phyloP scores from a whole-genome alignment of 2,113 vertebrate species.

The Eptesicus fuscus region DNA sequence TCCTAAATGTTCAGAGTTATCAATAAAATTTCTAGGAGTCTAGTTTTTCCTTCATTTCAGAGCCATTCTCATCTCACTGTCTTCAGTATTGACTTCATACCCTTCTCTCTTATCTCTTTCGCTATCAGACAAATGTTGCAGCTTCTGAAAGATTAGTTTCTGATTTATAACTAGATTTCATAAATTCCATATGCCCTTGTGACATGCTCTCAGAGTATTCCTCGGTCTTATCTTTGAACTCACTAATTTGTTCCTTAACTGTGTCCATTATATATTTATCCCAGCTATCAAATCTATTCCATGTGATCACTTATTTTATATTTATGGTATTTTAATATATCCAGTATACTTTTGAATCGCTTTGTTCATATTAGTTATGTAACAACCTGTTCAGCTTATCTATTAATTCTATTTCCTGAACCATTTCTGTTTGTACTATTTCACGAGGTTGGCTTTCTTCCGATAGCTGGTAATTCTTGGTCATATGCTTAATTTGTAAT shows the following conservation, averaged over 20 bases:
- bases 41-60: not conserved
- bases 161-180: not conserved
- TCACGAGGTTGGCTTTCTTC: not conserved
- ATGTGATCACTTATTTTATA: not conserved
- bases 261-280: not conserved
- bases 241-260: not conserved
- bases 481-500: not conserved
- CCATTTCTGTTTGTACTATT: not conserved
- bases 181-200: not conserved
- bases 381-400: not conserved
- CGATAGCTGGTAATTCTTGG: not conserved
- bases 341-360: not conserved
- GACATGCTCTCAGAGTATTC: not conserved
- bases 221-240: not conserved
- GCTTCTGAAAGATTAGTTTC: not conserved
- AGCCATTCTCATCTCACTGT: not conserved
- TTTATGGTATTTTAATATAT: not conserved
- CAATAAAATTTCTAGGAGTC: not conserved
- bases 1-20: not conserved
- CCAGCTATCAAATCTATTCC: not conserved
- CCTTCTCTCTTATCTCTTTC: not conserved
- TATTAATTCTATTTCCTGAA: not conserved
- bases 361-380: not conserved
- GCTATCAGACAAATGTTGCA: not conserved
- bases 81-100: not conserved